A percentile compares a stretch with the other conserved stretches of the same genome.
phyloP scores from a whole-genome alignment of 2,797 vertebrate genomes.

The Pitangus sulphuratus region DNA sequence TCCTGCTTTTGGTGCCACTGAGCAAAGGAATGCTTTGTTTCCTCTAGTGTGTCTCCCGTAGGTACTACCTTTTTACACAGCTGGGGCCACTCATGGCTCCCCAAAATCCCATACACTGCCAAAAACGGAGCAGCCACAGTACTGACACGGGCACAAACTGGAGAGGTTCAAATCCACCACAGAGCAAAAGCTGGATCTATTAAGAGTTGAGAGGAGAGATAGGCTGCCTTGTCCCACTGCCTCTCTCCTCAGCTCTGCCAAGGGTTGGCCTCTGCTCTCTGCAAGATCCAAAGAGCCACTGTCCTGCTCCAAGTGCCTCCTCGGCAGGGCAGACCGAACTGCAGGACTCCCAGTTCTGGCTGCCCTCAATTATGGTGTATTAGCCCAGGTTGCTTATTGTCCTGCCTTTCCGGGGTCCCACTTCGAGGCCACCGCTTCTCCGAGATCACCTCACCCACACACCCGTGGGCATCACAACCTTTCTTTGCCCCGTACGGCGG shows the following conservation, averaged over 20 bases:
- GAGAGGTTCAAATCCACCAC: neutral
- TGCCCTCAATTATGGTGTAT: rapidly evolving
- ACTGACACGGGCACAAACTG: neutral
- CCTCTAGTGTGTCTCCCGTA: neutral
- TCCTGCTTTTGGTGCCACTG: neutral
- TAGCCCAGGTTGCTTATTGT: neutral
- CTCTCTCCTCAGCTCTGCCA: no score
- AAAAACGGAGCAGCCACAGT: neutral
- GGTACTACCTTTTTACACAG: neutral
- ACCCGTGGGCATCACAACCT: rapidly evolving
- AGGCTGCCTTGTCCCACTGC: neutral
- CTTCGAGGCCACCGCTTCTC: neutral
- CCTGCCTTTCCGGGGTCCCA: neutral
- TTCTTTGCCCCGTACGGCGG: rapidly evolving
- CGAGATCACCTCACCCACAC: neutral
- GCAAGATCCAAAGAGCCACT: neutral
- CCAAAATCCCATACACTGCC: neutral
- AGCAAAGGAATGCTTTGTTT: neutral
- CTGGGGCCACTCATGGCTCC: neutral
- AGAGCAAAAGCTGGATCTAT: neutral
- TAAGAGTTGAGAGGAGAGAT: neutral
- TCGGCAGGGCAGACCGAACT: rapidly evolving
- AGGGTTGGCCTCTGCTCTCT: neutral
- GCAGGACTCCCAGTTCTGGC: rapidly evolving
- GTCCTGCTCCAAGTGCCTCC: neutral